Evolutionary conservation across 2,113 vertebrate species (phyloP).

Genomic region (Furnarius figulus): DNA sequence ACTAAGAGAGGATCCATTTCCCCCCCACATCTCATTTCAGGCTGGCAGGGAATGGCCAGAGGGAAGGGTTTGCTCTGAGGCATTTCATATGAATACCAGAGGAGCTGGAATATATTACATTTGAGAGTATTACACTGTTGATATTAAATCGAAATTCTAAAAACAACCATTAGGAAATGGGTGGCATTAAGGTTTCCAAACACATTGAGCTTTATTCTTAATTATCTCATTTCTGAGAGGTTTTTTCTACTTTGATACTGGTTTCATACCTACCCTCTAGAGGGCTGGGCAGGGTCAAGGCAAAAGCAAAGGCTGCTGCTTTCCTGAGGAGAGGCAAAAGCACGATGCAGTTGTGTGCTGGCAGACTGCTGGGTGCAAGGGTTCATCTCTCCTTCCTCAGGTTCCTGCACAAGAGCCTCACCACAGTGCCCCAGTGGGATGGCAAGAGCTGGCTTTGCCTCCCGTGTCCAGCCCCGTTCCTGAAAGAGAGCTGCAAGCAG

Average conservation of each 20-base stretch:
- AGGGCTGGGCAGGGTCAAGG: not conserved
- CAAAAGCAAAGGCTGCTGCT: not conserved
- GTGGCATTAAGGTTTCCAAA: not conserved
- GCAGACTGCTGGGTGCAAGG: not conserved
- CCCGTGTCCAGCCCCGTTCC: fast-evolving
- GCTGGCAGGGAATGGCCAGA: not conserved
- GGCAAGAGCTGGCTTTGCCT: not conserved
- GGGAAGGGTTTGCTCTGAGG: not conserved
- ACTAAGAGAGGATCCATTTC: not conserved
- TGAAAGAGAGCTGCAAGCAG: not conserved
- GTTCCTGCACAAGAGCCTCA: not conserved
- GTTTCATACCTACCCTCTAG: not conserved
- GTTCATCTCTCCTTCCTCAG: not conserved
- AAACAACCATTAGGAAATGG: not conserved
- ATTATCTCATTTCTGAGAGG: not conserved
- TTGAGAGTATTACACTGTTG: not conserved
- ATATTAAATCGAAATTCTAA: not conserved
- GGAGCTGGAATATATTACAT: not conserved
- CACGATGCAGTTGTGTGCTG: fast-evolving
- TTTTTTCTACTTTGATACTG: not conserved
- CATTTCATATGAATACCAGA: not conserved
- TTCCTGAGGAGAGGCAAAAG: not conserved
- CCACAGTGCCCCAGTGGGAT: not conserved
- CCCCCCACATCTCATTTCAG: not conserved
- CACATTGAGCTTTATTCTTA: not conserved